These are phyloP conservation scores for Fratercula arctica DNA, from an alignment of 2,797 vertebrate genomes.

Conservation along the genomic window DNA sequence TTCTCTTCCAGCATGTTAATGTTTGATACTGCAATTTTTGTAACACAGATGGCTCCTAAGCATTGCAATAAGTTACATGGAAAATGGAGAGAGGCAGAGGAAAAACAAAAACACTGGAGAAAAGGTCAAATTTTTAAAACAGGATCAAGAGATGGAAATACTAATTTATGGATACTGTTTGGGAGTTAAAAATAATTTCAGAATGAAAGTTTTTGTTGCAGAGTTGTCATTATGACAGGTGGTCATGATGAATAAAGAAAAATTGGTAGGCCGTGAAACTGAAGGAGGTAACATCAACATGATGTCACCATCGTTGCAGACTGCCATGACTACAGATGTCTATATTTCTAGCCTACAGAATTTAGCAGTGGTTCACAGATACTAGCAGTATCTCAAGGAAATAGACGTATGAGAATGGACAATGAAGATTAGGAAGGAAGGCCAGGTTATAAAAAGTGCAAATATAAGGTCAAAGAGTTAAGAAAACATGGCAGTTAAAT, in stretches of 20 bases:
- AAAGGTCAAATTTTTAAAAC: not conserved
- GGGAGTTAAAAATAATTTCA: not conserved
- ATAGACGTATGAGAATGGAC: not conserved
- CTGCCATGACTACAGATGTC: not conserved
- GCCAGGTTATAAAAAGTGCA: not conserved
- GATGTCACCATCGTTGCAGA: not conserved
- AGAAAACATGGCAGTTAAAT: not conserved
- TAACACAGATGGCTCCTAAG: not conserved
- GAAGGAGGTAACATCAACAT: not conserved
- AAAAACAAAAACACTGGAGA: not conserved
- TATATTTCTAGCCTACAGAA: not conserved
- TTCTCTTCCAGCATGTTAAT: not conserved
- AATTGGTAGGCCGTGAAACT: not conserved
- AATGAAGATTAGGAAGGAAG: not conserved
- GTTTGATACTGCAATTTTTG: not conserved
- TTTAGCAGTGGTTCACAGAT: not conserved
- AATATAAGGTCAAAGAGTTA: not conserved
- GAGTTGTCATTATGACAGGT: not conserved
- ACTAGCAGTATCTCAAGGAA: not conserved
- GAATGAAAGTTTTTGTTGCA: not conserved
- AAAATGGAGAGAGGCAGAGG: not conserved
- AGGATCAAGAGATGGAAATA: not conserved
- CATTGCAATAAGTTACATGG: not conserved
- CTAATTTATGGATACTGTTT: not conserved
- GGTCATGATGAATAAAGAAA: not conserved